A percentile compares a stretch with the other conserved stretches of the same genome.
phyloP scores from a whole-genome alignment of 2,113 vertebrate species.

The Chloebia gouldiae region DNA sequence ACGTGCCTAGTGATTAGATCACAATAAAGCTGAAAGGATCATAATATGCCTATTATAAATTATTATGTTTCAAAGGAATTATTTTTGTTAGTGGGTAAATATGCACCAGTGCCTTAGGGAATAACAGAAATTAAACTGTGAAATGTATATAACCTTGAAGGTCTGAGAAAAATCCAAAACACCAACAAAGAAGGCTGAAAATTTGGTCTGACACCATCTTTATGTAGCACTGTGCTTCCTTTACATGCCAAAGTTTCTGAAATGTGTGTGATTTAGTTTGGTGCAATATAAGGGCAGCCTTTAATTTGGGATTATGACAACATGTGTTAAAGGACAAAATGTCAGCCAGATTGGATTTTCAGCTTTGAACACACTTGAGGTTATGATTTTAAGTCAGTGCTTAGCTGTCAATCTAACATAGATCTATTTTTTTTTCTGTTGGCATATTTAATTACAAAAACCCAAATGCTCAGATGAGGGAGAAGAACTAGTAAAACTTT shows the following conservation, averaged over 20 bases:
- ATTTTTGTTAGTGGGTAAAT: constrained; percentile 24
- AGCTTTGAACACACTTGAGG: not conserved
- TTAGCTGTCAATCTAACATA: constrained; percentile 9
- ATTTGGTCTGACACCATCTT: constrained; percentile 4
- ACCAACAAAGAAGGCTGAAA: not conserved
- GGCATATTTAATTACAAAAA: not conserved
- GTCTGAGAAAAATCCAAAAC: constrained; percentile 20
- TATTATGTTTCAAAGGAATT: constrained; percentile 24
- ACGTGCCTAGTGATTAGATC: not conserved
- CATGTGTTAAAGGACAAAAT: constrained; percentile 36
- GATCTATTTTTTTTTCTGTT: not conserved
- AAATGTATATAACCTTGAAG: constrained; percentile 8
- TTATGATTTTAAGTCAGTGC: constrained; percentile 3
- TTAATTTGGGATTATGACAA: not conserved
- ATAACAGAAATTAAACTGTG: constrained; percentile 11
- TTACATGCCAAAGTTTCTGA: not conserved
- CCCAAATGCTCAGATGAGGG: not conserved
- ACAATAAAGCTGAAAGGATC: constrained; percentile 3
- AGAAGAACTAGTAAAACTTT: not conserved
- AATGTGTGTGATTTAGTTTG: not conserved
- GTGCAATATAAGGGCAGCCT: not conserved
- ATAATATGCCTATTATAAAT: constrained; percentile 25
- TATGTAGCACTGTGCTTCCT: not conserved
- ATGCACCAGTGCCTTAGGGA: not conserved
- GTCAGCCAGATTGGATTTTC: constrained; percentile 18